Percentiles rank a stretch among this genome's conserved stretches.
phyloP scores from a whole-genome alignment of 2,797 vertebrate species.

The Micropoecilia bifurca region DNA sequence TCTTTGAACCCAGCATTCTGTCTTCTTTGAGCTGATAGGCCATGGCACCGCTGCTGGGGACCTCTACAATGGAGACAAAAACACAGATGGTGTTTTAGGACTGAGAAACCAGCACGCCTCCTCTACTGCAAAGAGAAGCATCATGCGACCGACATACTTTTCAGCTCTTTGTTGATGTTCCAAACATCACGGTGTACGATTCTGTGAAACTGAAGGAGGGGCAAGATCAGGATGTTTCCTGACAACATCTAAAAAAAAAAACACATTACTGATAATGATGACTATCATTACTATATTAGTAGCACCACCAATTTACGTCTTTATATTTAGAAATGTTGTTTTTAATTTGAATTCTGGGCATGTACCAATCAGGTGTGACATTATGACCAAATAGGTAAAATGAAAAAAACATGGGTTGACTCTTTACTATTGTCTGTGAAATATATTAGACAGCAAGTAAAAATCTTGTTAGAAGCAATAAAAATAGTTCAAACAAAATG shows the following conservation, averaged over 20 bases:
- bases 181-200: background rate
- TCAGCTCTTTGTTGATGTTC: background rate
- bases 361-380: background rate
- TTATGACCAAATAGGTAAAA: background rate
- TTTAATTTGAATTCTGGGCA: background rate
- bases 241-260: background rate
- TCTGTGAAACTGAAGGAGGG: background rate
- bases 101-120: background rate
- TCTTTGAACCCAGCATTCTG: background rate
- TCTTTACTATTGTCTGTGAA: background rate
- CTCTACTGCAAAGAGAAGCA: background rate
- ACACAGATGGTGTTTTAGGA: slow-evolving; percentile 1
- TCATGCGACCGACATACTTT: background rate
- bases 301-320: background rate
- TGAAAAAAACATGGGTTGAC: background rate
- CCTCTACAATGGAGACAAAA: background rate
- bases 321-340: background rate
- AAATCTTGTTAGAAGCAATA: background rate
- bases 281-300: background rate
- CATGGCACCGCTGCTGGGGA: background rate
- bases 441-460: background rate
- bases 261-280: background rate
- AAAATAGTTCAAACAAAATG: background rate
- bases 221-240: background rate
- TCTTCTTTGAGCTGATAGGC: slow-evolving; percentile 3